Conservation (phyloP, 2,888 invertebrate species). For the Ormyrus labotus region DNA sequence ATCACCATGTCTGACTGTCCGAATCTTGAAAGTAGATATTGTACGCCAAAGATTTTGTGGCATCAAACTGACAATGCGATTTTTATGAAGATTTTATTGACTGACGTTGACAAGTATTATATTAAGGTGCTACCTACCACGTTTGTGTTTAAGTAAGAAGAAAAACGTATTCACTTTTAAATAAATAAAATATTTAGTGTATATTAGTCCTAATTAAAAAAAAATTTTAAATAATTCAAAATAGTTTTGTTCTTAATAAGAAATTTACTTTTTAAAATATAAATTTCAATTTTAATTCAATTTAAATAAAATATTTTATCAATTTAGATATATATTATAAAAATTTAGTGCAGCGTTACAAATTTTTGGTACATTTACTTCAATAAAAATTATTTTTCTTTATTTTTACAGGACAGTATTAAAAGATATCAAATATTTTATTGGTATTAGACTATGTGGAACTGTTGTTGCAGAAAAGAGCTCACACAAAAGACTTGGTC, state of each 20-base stretch:
- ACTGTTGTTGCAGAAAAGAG: conserved; percentile 68
- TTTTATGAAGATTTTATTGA: conserved; percentile 65
- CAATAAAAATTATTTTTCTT: no score
- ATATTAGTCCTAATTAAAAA: not conserved
- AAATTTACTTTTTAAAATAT: not conserved
- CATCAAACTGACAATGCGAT: conserved; percentile 68
- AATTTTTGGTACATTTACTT: not conserved
- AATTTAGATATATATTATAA: conserved; percentile 1
- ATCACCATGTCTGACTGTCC: conserved; percentile 25
- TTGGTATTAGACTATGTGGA: conserved; percentile 68
- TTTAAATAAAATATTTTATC: not conserved
- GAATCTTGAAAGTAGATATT: conserved; percentile 25
- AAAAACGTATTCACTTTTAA: not conserved
- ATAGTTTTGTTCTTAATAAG: not conserved
- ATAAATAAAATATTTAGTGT: not conserved
- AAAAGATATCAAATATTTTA: conserved; percentile 63
- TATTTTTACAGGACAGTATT: conserved; percentile 62
- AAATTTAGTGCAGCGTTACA: not conserved
- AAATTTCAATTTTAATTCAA: not conserved
- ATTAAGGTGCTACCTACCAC: conserved; percentile 64
- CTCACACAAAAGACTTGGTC: conserved; percentile 63
- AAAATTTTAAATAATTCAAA: not conserved
- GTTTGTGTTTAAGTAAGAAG: conserved; percentile 68
- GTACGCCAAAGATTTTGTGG: conserved; percentile 68
- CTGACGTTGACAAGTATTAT: conserved; percentile 67